phyloP scores from a whole-genome alignment of 1,140 invertebrate genomes.

The Drosophila azteca region DNA sequence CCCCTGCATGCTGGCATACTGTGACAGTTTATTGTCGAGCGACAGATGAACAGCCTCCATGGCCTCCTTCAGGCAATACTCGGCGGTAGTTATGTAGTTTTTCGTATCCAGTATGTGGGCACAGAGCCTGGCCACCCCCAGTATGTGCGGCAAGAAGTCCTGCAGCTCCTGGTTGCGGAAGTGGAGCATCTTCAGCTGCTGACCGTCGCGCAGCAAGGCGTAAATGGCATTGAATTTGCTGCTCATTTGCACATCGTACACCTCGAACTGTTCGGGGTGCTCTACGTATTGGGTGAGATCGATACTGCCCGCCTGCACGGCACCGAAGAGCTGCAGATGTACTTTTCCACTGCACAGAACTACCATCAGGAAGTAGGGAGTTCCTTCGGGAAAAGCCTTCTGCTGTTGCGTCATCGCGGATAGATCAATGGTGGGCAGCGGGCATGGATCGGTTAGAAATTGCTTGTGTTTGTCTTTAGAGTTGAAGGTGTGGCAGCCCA shows the following conservation, averaged over 20 bases:
- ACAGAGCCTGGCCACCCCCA: conserved; percentile 89
- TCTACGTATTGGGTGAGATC: conserved; percentile 86
- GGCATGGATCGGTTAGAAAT: conserved; percentile 55
- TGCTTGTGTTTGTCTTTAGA: conserved; percentile 63
- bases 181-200: conserved; percentile 85
- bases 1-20: conserved; percentile 92
- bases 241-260: conserved; percentile 86
- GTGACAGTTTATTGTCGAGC: conserved; percentile 96
- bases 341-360: conserved; percentile 90
- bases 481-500: conserved; percentile 61
- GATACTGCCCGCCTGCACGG: conserved; percentile 90
- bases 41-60: conserved; percentile 97
- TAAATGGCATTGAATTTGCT: conserved; percentile 87
- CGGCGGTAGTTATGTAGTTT: conserved; percentile 89
- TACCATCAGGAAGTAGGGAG: conserved; percentile 91
- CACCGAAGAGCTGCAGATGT: conserved; percentile 92
- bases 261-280: conserved; percentile 85
- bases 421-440: conserved; percentile 67
- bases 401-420: conserved; percentile 83
- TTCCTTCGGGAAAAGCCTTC: conserved; percentile 88
- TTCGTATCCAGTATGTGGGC: conserved; percentile 88
- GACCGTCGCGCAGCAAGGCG: conserved; percentile 84
- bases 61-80: conserved; percentile 94
- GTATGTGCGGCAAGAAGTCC: conserved; percentile 88
- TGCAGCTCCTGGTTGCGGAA: conserved; percentile 88